phyloP scores from a whole-genome alignment of 2,113 vertebrate species.

The Bothrops jararaca region DNA sequence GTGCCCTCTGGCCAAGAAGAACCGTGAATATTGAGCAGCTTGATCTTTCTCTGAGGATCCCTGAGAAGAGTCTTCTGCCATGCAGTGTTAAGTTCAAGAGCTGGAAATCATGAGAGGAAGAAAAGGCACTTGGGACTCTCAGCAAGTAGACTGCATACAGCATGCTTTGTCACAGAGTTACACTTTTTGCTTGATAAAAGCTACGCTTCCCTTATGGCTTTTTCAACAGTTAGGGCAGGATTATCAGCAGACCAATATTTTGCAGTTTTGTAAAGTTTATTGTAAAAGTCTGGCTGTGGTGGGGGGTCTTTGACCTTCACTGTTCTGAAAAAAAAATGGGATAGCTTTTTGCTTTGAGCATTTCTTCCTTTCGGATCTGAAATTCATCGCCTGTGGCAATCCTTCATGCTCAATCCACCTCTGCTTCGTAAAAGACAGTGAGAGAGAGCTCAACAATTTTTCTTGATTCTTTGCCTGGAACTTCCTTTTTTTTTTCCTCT shows the following conservation, averaged over 20 bases:
- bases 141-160: not conserved
- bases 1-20: not conserved
- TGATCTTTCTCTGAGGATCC: not conserved
- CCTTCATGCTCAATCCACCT: constrained; percentile 19
- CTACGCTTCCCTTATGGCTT: not conserved
- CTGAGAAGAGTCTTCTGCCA: not conserved
- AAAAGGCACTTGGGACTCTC: not conserved
- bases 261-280: not conserved
- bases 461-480: constrained; percentile 23
- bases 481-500: not conserved
- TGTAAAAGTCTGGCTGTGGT: constrained; percentile 12
- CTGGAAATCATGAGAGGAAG: not conserved
- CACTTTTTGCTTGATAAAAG: not conserved
- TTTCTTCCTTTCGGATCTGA: constrained; percentile 15
- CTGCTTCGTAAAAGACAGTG: not conserved
- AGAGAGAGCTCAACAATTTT: not conserved
- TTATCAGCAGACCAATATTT: not conserved
- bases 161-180: not conserved
- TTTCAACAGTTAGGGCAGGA: not conserved
- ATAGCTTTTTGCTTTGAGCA: not conserved
- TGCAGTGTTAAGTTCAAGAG: not conserved
- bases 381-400: not conserved
- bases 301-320: not conserved
- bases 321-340: constrained; percentile 13
- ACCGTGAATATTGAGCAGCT: not conserved